Percentiles rank a stretch among this genome's conserved stretches.
Conservation (phyloP, 2,113 vertebrate species). For the Pyrgilauda ruficollis region DNA sequence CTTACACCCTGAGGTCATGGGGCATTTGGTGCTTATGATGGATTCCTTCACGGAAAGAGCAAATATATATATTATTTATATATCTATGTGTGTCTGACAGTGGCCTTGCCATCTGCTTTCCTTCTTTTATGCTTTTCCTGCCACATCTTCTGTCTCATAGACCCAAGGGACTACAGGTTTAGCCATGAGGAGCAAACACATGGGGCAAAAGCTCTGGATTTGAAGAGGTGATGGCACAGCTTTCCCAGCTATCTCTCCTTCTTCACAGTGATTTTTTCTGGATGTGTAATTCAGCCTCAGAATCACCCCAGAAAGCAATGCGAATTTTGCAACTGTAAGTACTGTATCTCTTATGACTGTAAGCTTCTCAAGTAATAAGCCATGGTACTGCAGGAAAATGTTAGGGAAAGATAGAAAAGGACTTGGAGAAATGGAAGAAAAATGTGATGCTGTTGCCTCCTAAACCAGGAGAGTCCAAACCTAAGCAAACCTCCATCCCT, state of each 20-base stretch:
- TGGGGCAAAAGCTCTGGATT: neutral
- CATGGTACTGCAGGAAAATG: neutral
- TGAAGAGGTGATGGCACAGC: neutral
- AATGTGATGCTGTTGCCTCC: neutral
- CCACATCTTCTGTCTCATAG: neutral
- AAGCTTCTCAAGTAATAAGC: neutral
- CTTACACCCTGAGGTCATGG: neutral
- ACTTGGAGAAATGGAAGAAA: neutral
- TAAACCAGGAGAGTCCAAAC: neutral
- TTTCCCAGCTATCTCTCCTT: neutral
- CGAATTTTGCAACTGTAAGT: neutral
- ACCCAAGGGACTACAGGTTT: neutral
- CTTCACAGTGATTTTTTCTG: neutral
- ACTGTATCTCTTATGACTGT: neutral
- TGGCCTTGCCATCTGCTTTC: neutral
- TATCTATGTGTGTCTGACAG: neutral
- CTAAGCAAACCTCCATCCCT: neutral
- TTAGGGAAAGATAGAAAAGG: neutral
- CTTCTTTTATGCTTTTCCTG: neutral
- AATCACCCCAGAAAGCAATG: neutral
- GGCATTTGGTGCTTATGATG: neutral
- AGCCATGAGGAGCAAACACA: neutral
- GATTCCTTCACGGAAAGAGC: neutral
- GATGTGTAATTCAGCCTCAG: neutral
- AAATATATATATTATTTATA: neutral